These are phyloP conservation scores for Thymallus thymallus DNA, from an alignment of 2,113 vertebrate species.

Conservation along the genomic window DNA sequence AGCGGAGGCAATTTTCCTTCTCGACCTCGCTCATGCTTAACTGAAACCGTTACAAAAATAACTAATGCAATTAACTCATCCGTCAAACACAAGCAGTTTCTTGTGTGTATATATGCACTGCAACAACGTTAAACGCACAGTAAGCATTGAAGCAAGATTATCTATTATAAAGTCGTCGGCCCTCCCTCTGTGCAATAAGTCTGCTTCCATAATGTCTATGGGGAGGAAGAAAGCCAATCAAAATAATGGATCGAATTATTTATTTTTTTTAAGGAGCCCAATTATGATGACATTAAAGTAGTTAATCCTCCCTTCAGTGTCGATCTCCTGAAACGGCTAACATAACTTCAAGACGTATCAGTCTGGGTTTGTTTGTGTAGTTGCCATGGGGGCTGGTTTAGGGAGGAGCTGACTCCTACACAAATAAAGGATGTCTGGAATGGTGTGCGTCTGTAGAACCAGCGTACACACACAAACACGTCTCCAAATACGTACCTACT, in stretches of 20 bases:
- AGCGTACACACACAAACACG: neutral
- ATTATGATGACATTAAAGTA: neutral
- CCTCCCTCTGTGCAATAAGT: neutral
- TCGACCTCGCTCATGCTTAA: neutral
- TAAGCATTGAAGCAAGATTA: too few species aligned
- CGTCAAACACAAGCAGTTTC: too few species aligned
- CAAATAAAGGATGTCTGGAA: constrained; percentile 7
- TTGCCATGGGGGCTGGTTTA: constrained; percentile 8
- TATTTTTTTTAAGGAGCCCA: neutral
- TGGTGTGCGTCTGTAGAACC: neutral
- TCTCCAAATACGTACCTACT: too few species aligned
- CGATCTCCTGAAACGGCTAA: neutral
- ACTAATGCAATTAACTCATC: constrained; percentile 1
- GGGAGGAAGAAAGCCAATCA: neutral
- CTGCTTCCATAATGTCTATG: constrained; percentile 8
- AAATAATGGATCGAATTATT: neutral
- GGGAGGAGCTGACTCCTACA: constrained; percentile 10
- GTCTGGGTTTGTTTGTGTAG: constrained; percentile 1
- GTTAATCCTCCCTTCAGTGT: neutral
- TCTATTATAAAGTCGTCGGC: too few species aligned
- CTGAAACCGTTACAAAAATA: neutral
- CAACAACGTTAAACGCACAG: too few species aligned
- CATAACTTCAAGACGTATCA: neutral
- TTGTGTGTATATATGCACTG: too few species aligned
- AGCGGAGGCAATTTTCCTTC: neutral